Evolutionary conservation across 2,888 invertebrate genomes (phyloP).

Genomic region (Oscheius sp.): DNA sequence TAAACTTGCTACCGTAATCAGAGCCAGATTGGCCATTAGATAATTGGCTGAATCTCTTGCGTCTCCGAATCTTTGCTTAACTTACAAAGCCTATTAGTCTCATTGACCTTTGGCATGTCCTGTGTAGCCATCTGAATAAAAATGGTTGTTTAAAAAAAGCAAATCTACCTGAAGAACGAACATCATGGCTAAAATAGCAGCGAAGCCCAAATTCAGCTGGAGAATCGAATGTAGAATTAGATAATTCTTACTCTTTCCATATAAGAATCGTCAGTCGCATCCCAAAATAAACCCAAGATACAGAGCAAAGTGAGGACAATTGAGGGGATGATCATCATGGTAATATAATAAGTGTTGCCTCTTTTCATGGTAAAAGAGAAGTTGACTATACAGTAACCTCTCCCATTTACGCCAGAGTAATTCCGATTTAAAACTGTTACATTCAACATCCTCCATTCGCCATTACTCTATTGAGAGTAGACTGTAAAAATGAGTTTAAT

Average conservation of each 20-base stretch:
- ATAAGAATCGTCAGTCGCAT: background rate
- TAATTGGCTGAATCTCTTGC: constrained; percentile 15
- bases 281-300: background rate
- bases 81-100: background rate
- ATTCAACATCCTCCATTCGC: background rate
- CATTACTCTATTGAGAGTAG: constrained; percentile 14
- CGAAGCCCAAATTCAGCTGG: constrained; percentile 3
- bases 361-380: background rate
- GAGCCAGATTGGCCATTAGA: background rate
- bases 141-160: too few relatives aligned
- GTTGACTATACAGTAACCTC: background rate
- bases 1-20: background rate
- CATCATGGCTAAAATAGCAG: constrained; percentile 13
- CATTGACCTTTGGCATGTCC: background rate
- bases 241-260: background rate
- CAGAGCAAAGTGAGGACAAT: background rate
- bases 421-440: background rate
- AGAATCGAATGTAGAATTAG: too few relatives aligned
- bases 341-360: background rate
- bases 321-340: background rate
- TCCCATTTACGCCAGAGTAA: too few relatives aligned
- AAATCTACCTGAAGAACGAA: too few relatives aligned
- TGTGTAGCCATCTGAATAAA: background rate
- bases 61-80: background rate
- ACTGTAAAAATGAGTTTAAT: too few relatives aligned